These are phyloP conservation scores for Corydoras maculifer DNA, from an alignment of 2,113 vertebrate species.

Conservation along the genomic window DNA sequence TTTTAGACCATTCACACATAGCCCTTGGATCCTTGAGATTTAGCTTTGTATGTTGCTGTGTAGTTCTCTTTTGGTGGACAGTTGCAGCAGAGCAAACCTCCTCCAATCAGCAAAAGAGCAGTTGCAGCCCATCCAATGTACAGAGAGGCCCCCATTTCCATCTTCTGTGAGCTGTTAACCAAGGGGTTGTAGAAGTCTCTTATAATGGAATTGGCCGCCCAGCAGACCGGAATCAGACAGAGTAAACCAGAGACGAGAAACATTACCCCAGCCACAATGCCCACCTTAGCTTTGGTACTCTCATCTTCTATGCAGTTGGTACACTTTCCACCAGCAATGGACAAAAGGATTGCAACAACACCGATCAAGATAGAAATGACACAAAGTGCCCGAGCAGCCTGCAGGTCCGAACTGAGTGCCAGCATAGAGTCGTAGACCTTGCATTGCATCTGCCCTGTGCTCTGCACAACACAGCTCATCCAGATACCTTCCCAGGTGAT, in stretches of 20 bases:
- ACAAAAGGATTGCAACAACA: slow-evolving; percentile 68
- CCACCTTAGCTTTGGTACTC: slow-evolving; percentile 68
- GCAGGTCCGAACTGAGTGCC: slow-evolving; percentile 72
- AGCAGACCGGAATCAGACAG: slow-evolving; percentile 78
- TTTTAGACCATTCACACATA: slow-evolving; percentile 69
- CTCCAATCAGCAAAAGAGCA: slow-evolving; percentile 73
- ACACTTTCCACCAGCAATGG: slow-evolving; percentile 79
- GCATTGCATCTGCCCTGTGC: slow-evolving; percentile 94
- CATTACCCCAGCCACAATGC: slow-evolving; percentile 65
- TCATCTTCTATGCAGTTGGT: slow-evolving; percentile 89
- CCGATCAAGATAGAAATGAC: slow-evolving; percentile 76
- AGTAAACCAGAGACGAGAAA: slow-evolving; percentile 73
- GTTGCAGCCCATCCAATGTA: slow-evolving; percentile 85
- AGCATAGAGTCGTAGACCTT: slow-evolving; percentile 87
- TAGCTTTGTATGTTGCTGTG: slow-evolving; percentile 74
- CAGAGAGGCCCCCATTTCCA: slow-evolving; percentile 76
- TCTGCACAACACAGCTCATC: slow-evolving; percentile 92
- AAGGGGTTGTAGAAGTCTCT: slow-evolving; percentile 80
- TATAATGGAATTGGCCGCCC: slow-evolving; percentile 78
- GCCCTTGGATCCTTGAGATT: slow-evolving; percentile 65
- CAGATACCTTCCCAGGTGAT: slow-evolving; percentile 87
- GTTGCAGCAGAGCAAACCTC: slow-evolving; percentile 77
- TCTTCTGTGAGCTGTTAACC: slow-evolving; percentile 60
- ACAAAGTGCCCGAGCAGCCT: slow-evolving; percentile 77
- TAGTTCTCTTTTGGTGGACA: slow-evolving; percentile 77